Conservation (phyloP, 2,888 invertebrate species). For the Hirudinaria manillensis region DNA sequence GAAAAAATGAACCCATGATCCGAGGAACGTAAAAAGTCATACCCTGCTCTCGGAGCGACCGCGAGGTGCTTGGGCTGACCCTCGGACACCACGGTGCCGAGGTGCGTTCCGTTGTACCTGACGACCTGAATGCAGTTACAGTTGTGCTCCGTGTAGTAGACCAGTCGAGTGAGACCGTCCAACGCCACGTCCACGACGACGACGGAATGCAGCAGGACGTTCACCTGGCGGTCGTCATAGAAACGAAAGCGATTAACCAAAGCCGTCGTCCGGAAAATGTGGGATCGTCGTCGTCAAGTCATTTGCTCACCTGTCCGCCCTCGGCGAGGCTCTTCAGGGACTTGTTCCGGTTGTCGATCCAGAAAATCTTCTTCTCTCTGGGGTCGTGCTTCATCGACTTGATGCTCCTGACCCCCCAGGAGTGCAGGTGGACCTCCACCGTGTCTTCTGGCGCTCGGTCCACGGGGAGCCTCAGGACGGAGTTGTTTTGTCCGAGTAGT, state of each 20-base stretch:
- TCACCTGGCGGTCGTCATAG: not conserved
- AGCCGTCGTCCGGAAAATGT: no score
- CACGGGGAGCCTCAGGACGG: conserved; percentile 73
- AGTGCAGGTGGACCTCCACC: conserved; percentile 69
- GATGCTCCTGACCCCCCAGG: conserved; percentile 77
- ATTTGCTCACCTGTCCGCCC: conserved; percentile 62
- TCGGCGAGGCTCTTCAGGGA: conserved; percentile 73
- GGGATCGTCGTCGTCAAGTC: no score
- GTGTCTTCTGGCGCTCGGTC: conserved; percentile 65
- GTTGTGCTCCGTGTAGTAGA: conserved; percentile 81
- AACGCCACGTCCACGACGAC: conserved; percentile 70
- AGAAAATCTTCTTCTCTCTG: conserved; percentile 65
- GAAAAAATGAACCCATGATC: no score
- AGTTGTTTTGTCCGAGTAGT: conserved; percentile 75
- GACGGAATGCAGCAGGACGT: conserved; percentile 11
- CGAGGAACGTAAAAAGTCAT: conserved; percentile 35
- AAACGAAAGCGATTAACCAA: no score
- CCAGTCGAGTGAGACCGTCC: conserved; percentile 72
- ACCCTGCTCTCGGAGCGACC: conserved; percentile 75
- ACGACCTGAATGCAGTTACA: conserved; percentile 84
- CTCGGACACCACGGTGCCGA: conserved; percentile 64
- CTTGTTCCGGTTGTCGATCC: conserved; percentile 74
- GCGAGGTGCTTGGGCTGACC: conserved; percentile 75
- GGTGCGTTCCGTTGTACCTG: conserved; percentile 62
- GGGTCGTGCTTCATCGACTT: conserved; percentile 85